A percentile compares a stretch with the other conserved stretches of the same genome.
Conservation (phyloP, 2,113 vertebrate species). For the Zosterops hypoxanthus region DNA sequence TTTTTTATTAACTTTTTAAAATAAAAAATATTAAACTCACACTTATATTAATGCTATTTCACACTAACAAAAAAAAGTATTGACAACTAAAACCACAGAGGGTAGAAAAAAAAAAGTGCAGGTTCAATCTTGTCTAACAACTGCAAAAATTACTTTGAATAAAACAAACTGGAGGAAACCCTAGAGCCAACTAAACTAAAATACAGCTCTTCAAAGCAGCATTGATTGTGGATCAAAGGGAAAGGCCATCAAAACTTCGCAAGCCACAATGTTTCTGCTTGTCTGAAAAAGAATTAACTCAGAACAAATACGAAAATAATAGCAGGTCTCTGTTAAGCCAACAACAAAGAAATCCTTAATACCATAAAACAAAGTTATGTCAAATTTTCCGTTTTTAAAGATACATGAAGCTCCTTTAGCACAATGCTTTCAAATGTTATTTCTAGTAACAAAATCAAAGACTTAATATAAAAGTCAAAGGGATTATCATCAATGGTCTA, state of each 20-base stretch:
- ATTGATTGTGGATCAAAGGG: constrained; percentile 69
- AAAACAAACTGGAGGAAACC: constrained; percentile 56
- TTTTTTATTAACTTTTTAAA: not conserved
- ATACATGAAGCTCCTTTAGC: constrained; percentile 57
- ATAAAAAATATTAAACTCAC: not conserved
- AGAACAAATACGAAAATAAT: constrained; percentile 77
- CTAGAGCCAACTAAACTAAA: constrained; percentile 59
- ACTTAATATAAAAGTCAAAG: constrained; percentile 76
- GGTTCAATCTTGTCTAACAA: constrained; percentile 2
- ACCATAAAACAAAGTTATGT: constrained; percentile 73
- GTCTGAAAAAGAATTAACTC: constrained; percentile 73
- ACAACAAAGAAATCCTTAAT: constrained; percentile 79
- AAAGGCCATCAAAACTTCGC: constrained; percentile 70
- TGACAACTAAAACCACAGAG: not conserved
- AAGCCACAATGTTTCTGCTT: constrained; percentile 63
- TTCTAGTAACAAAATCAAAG: constrained; percentile 71
- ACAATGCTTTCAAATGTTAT: constrained; percentile 71
- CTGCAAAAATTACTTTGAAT: constrained; percentile 64
- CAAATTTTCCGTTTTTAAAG: constrained; percentile 73
- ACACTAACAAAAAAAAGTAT: not conserved
- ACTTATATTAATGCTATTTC: not conserved
- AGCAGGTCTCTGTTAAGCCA: constrained; percentile 71
- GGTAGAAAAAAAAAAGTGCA: not conserved
- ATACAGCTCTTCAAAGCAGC: constrained; percentile 68
- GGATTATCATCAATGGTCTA: constrained; percentile 73